Evolutionary conservation across 53 echinoderm and acorn worm species (phyloP).

Genomic region (Zoroaster sp.): DNA sequence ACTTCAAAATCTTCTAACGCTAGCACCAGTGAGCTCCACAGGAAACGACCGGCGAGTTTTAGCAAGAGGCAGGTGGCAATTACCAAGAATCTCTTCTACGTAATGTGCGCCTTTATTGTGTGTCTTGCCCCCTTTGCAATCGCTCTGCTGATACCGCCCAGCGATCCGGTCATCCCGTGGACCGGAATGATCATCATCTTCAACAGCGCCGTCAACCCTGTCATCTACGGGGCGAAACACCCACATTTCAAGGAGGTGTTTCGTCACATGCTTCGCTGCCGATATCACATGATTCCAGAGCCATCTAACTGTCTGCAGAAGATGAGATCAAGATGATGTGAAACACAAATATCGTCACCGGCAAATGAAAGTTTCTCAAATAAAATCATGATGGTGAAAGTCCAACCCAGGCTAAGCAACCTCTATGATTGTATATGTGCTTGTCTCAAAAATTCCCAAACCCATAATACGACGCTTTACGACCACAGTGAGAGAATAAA

Average conservation of each 20-base stretch:
- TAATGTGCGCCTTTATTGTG: slow-evolving; percentile 9
- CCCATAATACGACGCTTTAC: no score
- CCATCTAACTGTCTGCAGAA: background rate
- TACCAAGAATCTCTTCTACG: slow-evolving; percentile 44
- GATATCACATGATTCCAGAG: background rate
- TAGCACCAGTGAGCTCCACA: background rate
- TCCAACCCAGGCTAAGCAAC: no score
- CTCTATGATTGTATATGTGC: no score
- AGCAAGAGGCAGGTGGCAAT: background rate
- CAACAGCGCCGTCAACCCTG: background rate
- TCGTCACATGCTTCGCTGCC: background rate
- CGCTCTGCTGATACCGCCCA: background rate
- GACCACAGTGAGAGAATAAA: no score
- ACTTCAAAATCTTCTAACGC: background rate
- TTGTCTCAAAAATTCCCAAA: no score
- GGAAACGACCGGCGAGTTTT: background rate
- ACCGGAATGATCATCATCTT: background rate
- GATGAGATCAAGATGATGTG: background rate
- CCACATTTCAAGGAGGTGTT: background rate
- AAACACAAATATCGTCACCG: no score
- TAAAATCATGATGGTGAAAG: no score
- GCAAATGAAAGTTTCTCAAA: no score
- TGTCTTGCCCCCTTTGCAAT: slow-evolving; percentile 29
- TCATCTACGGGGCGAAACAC: background rate
- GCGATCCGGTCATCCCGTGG: background rate